phyloP scores from a whole-genome alignment of 2,888 invertebrate genomes.

The Philopedon plagiatum region DNA sequence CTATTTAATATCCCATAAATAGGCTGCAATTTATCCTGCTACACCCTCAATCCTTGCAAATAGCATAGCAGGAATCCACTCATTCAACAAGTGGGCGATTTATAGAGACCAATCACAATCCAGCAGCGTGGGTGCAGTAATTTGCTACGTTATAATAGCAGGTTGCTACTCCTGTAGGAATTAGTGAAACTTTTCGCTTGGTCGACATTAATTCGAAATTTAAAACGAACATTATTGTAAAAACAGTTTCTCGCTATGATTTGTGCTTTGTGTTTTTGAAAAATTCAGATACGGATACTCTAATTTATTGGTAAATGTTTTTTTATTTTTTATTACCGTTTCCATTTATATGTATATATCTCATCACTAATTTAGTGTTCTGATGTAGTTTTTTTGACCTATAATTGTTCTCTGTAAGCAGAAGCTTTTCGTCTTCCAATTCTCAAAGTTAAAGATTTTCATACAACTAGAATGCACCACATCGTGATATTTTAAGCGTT shows the following conservation, averaged over 20 bases:
- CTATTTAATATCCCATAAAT: too few relatives aligned
- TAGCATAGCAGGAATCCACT: constrained; percentile 2
- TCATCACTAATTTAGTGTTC: too few relatives aligned
- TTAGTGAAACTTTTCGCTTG: constrained; percentile 38
- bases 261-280: neutral
- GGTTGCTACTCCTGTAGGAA: constrained; percentile 41
- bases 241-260: neutral
- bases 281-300: neutral
- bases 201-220: constrained; percentile 33
- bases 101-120: constrained; percentile 19
- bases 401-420: too few relatives aligned
- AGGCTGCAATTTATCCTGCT: neutral
- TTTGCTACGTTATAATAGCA: constrained; percentile 44
- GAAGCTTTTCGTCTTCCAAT: too few relatives aligned
- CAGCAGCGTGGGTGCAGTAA: constrained; percentile 41
- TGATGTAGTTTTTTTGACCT: too few relatives aligned
- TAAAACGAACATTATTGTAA: constrained; percentile 16
- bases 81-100: constrained; percentile 41
- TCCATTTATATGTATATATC: too few relatives aligned
- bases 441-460: too few relatives aligned
- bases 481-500: too few relatives aligned
- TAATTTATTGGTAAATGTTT: too few relatives aligned
- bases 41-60: constrained; percentile 29
- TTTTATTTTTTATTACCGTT: too few relatives aligned
- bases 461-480: too few relatives aligned